Evolutionary conservation across 1,140 invertebrate species (phyloP).

Genomic region (Drosophila pandora): DNA sequence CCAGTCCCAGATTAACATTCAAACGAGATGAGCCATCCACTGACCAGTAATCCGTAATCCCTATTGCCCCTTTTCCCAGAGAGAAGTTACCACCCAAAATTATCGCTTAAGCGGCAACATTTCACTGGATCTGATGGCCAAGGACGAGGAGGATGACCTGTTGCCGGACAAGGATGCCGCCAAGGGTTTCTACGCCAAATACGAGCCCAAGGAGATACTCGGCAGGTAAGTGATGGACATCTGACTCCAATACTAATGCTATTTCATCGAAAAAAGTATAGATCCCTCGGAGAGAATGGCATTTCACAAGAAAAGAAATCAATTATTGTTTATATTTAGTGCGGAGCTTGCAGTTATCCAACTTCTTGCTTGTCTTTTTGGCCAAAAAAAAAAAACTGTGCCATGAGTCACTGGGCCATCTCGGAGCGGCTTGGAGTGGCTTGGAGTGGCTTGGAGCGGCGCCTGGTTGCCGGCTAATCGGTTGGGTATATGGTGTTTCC

Average conservation of each 20-base stretch:
- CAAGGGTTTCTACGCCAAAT: slow-evolving; percentile 98
- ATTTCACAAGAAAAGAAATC: background rate
- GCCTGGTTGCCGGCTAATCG: slow-evolving; percentile 9
- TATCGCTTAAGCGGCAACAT: slow-evolving; percentile 61
- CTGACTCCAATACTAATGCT: no score
- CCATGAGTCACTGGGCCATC: slow-evolving; percentile 47
- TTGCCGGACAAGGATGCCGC: slow-evolving; percentile 95
- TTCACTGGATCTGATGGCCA: slow-evolving; percentile 85
- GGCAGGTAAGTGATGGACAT: slow-evolving; percentile 89
- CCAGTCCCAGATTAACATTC: slow-evolving; percentile 9
- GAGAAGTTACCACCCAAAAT: background rate
- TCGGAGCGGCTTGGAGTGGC: background rate
- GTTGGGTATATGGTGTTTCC: no score
- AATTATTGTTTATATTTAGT: slow-evolving; percentile 8
- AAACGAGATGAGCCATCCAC: background rate
- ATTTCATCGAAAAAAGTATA: background rate
- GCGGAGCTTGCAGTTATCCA: slow-evolving; percentile 55
- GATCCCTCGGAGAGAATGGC: background rate
- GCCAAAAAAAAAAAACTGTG: slow-evolving; percentile 16
- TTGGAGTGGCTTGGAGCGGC: slow-evolving; percentile 25
- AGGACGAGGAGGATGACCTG: slow-evolving; percentile 92
- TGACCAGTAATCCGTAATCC: slow-evolving; percentile 10
- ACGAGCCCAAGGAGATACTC: slow-evolving; percentile 98
- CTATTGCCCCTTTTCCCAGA: background rate
- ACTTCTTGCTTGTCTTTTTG: slow-evolving; percentile 8